phyloP scores from a whole-genome alignment of 30 jellyfish, hydroid and myxozoan genomes.

The Aurelia sp. region DNA sequence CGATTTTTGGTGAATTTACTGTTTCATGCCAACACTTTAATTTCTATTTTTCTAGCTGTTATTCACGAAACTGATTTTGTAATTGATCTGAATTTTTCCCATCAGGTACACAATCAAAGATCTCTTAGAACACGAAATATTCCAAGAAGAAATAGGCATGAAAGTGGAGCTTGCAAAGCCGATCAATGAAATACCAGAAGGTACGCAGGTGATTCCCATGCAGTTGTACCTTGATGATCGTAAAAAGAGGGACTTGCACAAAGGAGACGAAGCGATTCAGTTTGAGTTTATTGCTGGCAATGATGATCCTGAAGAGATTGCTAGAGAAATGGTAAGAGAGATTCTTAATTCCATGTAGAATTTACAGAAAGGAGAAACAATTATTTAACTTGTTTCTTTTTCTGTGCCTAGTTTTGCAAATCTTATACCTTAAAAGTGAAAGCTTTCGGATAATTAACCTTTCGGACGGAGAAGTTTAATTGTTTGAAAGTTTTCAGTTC shows the following conservation, averaged over 20 bases:
- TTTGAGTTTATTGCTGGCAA: conserved; percentile 89
- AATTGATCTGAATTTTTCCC: background rate
- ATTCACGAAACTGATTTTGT: too few relatives aligned
- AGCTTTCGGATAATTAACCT: too few relatives aligned
- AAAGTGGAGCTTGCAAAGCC: conserved; percentile 95
- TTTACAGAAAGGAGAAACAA: too few relatives aligned
- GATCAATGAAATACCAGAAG: conserved; percentile 83
- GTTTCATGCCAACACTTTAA: too few relatives aligned
- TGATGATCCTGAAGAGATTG: conserved; percentile 96
- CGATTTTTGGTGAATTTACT: too few relatives aligned
- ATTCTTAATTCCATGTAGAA: background rate
- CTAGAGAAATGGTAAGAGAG: conserved; percentile 92
- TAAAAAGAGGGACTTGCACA: conserved; percentile 91
- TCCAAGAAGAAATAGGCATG: conserved; percentile 86
- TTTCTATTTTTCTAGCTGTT: too few relatives aligned
- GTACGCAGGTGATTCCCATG: conserved; percentile 84
- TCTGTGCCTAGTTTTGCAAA: too few relatives aligned
- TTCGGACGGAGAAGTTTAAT: too few relatives aligned
- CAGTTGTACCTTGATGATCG: conserved; percentile 79
- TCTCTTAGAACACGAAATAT: conserved; percentile 83
- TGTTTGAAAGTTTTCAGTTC: too few relatives aligned
- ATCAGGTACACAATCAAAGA: conserved; percentile 88
- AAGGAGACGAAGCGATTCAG: conserved; percentile 97
- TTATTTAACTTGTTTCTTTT: too few relatives aligned
- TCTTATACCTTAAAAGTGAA: too few relatives aligned